Base-by-base conservation (phyloP, 2,888 invertebrate species). In the Perizoma flavofasciatum region DNA sequence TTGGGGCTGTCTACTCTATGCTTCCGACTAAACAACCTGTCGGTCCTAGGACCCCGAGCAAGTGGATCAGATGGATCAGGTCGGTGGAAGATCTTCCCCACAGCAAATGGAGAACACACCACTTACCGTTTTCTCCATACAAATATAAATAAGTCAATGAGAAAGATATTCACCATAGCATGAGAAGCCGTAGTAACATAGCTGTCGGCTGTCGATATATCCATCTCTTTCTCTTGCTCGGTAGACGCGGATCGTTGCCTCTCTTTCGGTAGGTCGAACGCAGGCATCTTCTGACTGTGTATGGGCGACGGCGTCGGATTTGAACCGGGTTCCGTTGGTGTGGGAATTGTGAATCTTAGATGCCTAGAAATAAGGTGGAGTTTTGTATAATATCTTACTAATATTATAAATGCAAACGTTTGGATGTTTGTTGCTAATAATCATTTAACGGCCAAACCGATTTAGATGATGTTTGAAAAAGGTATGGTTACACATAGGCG, bases 341-440 rank as follows among this genome's bases (percentile, higher is more conserved):
- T 86, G 0, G 91, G 90, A 34, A 91, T 89, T 59, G 86, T 88
- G 74, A 91, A 91, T n/a, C 90, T 76, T 47, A 91, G 72, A 22
- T 87, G 88, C 62, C 90, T 91, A 74, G 9, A 54, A 72, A 69
- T 65, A 67, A 45, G 9, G 50, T 37, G 9, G n/a, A 54, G 7
- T 37, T 48, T 39, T 37, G 6, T 8, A 48, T 39, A 46, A 9
- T 34, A 37, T 46, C 9, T 52, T 11, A n/a, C 11, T 43, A 39
- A 39, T 10, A 22, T 22, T 2, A 22, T 2, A 22, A 22, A 22
- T 22, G 22, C 22, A 3, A 22, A 22, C 22, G 22, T 22, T 22
- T 22, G 22, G 22, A 22, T 22, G 22, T 22, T 22, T 22, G 22
- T 22, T 22, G 22, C 22, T 22, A 22, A 22, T 22, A 22, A 22